These are phyloP conservation scores for Rhynchomys soricoides DNA, from an alignment of 2,113 vertebrate genomes.

Conservation along the genomic window DNA sequence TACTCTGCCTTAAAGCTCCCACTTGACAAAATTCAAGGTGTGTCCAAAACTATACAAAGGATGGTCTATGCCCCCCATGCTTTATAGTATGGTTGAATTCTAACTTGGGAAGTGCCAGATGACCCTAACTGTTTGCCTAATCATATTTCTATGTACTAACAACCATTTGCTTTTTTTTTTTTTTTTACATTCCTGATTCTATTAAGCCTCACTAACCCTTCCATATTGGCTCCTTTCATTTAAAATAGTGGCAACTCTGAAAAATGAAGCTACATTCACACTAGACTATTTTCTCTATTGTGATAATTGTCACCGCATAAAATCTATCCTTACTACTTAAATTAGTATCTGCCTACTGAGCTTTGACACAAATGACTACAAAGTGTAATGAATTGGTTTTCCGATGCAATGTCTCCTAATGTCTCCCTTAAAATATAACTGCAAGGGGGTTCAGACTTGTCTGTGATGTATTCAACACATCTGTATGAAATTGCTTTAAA, in stretches of 20 bases:
- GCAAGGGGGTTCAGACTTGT: background rate
- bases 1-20: background rate
- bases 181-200: background rate
- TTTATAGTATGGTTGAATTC: background rate
- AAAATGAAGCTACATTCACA: background rate
- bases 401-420: background rate
- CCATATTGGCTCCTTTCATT: background rate
- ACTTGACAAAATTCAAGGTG: background rate
- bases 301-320: background rate
- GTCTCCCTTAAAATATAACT: background rate
- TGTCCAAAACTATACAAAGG: background rate
- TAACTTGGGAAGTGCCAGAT: background rate
- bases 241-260: background rate
- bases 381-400: background rate
- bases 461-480: background rate
- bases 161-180: background rate
- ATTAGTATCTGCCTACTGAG: background rate
- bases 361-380: background rate
- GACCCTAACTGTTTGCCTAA: background rate
- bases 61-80: background rate
- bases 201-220: background rate
- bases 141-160: background rate
- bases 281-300: background rate
- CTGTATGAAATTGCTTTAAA: conserved; percentile 17
- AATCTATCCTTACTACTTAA: background rate